Base-by-base conservation (phyloP, 2,888 invertebrate genomes). In the Xylota sylvarum region DNA sequence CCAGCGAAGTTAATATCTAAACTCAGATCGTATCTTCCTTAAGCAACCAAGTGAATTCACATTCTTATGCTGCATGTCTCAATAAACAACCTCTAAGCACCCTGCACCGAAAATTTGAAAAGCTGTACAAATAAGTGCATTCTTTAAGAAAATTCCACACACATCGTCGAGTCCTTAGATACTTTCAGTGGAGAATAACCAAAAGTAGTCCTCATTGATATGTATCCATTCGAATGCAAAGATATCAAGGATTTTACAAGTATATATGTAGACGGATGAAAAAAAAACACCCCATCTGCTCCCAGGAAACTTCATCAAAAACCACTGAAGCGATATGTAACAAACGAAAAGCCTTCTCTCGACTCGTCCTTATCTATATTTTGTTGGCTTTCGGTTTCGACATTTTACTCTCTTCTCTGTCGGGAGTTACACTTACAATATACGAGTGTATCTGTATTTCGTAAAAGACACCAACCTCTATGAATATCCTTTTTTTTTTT, bases 231-330 rank as follows among this genome's bases (percentile, higher is more conserved):
- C 80, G 30, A 64, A 56, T 76, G 74, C 64, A 84, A 74, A 74
- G 76, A 58, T 85, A 80, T 58, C 72, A 83, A 58, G 72, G 72
- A 52, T 64, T 52, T 65, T 35, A 52, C 80, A 80, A 73, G 50
- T 35, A 56, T 58, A 56, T 27, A 46, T 64, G 60, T 19, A 60
- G 35, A 46, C 30, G 48, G 35, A 65, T 72, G n/a, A n/a, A 46
- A 69, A 37, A 37, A 35, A 35, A 43, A 10, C 5, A 70, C 58
- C 64, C 65, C 83, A 55, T 73, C 69, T 70, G 74, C 30, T 70
- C 64, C 43, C 23, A 65, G 76, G 50, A 46, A 80, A 76, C 64
- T 80, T 80, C 69, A 76, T 85, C 74, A 80, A 80, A 80, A 85
- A 74, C 78, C 69, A 80, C 67, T 74, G 74, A 76, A 84, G 56